These are phyloP conservation scores for Lasiurus cinereus DNA, from an alignment of 2,113 vertebrate genomes.

Conservation along the genomic window DNA sequence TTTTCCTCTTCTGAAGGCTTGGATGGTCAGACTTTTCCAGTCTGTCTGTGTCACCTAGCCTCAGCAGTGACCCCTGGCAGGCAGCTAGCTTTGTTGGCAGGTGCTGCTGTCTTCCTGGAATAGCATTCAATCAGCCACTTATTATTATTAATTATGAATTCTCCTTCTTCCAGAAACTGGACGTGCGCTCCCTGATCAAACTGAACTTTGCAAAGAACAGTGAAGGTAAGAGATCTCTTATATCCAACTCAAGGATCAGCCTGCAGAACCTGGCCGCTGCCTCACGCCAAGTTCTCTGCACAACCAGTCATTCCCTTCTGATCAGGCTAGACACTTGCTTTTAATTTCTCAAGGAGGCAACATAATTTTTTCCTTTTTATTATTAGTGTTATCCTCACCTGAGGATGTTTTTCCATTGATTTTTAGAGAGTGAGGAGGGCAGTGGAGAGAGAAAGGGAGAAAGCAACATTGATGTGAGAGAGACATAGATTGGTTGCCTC, in stretches of 20 bases:
- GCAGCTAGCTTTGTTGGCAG: too few species aligned
- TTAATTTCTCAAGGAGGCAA: neutral
- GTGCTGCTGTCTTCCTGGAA: too few species aligned
- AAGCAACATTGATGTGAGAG: neutral
- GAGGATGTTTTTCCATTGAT: neutral
- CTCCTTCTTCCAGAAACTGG: slow-evolving; percentile 92
- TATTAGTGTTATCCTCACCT: neutral
- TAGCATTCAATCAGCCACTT: neutral
- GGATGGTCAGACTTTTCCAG: neutral
- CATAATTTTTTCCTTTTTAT: neutral
- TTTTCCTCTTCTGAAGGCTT: neutral
- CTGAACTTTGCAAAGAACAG: slow-evolving; percentile 96
- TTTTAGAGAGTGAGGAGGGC: neutral
- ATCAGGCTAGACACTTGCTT: neutral
- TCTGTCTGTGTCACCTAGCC: neutral
- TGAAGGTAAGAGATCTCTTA: slow-evolving; percentile 90
- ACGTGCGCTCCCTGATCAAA: slow-evolving; percentile 95
- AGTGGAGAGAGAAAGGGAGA: neutral
- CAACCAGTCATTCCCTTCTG: neutral
- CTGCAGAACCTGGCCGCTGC: fast-evolving
- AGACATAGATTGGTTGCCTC: neutral
- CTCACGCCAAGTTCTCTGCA: neutral
- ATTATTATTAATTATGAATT: neutral
- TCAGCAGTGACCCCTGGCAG: too few species aligned
- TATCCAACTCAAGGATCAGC: neutral